These are phyloP conservation scores for Ephydatia muelleri DNA, from an alignment of 37 sponge, comb jelly and placozoan genomes.

Conservation along the genomic window DNA sequence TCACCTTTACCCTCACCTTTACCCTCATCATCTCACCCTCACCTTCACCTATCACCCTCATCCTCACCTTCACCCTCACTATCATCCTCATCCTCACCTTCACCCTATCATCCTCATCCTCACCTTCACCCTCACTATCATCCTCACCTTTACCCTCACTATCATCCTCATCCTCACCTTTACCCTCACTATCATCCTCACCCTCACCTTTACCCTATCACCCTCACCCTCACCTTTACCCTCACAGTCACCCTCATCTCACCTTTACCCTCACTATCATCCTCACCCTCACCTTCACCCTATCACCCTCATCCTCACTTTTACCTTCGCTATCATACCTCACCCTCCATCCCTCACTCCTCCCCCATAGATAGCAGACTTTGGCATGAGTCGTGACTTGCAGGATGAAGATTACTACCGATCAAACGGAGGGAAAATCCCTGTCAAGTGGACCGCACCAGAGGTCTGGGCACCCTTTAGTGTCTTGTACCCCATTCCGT, in stretches of 20 bases:
- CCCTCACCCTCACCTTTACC: neutral
- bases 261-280: too few species aligned
- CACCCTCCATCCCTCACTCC: neutral
- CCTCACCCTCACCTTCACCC: neutral
- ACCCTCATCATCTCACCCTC: too few species aligned
- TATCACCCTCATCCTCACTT: too few species aligned
- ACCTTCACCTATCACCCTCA: neutral
- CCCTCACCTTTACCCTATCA: neutral
- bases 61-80: neutral
- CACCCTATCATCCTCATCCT: too few species aligned
- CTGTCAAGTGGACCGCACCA: constrained; percentile 48
- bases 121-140: too few species aligned
- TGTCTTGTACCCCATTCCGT: neutral
- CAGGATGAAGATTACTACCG: constrained; percentile 22
- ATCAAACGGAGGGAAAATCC: constrained; percentile 33
- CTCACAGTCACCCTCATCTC: too few species aligned
- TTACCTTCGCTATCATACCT: neutral
- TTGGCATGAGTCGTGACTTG: constrained; percentile 49
- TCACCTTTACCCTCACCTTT: too few species aligned
- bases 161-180: too few species aligned
- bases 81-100: too few species aligned
- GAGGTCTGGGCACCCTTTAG: neutral
- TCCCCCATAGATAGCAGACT: constrained; percentile 42
- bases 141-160: neutral
- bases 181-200: too few species aligned